Evolutionary conservation across 2,797 vertebrate genomes (phyloP).

Genomic region (Lepilemur septentrionalis): DNA sequence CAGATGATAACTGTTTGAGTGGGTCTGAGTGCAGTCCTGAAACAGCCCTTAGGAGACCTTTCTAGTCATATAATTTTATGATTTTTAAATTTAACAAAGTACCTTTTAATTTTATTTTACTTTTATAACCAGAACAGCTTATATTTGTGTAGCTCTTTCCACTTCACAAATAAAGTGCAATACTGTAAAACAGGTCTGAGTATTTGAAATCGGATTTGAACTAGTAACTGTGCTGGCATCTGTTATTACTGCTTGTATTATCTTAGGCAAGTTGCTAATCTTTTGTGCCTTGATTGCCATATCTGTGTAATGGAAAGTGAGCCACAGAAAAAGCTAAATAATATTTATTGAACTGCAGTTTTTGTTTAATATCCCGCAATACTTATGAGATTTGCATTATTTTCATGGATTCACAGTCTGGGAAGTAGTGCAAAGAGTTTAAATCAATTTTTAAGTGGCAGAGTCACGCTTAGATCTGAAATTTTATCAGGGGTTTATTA

Average conservation of each 20-base stretch:
- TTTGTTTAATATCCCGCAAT: not conserved
- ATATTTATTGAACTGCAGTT: not conserved
- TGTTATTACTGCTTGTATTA: not conserved
- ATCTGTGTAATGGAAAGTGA: not conserved
- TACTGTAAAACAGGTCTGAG: not conserved
- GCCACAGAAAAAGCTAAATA: not conserved
- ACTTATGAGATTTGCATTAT: not conserved
- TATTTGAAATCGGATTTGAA: not conserved
- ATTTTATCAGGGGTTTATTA: not conserved
- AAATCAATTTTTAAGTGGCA: not conserved
- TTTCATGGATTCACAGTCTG: not conserved
- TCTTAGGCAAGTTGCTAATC: not conserved
- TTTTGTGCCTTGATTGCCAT: not conserved
- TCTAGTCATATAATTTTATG: not conserved
- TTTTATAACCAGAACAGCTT: not conserved
- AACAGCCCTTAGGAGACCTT: not conserved
- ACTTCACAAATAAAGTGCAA: not conserved
- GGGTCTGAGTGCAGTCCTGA: not conserved
- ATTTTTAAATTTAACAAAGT: not conserved
- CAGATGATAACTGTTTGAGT: not conserved
- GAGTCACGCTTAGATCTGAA: not conserved
- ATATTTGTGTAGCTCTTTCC: not conserved
- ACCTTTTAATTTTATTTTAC: not conserved
- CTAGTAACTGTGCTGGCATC: not conserved
- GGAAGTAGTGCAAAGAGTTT: not conserved